Base-by-base conservation (phyloP, 92 coral and sea anemone species). In the Umimayanthus kanabou region DNA sequence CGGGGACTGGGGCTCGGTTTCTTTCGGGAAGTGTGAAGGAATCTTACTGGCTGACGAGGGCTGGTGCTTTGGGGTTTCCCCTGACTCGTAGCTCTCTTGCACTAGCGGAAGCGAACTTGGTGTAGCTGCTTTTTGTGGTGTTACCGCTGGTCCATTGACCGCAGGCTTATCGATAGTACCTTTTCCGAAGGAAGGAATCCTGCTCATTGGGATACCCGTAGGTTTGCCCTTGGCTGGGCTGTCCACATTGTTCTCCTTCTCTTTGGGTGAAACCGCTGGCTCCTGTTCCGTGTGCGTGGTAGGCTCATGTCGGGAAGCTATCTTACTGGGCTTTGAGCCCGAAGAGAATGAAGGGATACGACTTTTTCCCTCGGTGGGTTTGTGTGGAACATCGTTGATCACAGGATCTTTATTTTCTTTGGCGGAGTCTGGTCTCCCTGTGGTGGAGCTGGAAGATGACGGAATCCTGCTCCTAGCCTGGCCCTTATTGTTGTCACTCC, bases 361-460 rank as follows among this genome's bases (percentile, higher is more conserved):
- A 40, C 88, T 74, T 33, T 76, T 78, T 29, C 77, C 67, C 9
- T 89, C 67, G 15, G 75, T 33, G 10, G 90, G 84, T 81, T 90
- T 79, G 37, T 74, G 84, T 80, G 71, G 26, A 18, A 6, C 71
- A 80, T 83, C 78, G 55, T 47, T 45, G 69, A 42, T 42, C 61
- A 83, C 87, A 3, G 98, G 98, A 76, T 95, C 96, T 77, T 95
- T 90, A 84, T 95, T 95, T 90, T 95, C 98, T 74, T 95, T 95
- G 3, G 98, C 93, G 5, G 96, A 90, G 73, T 95, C 98, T 39
- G 94, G 92, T 55, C 89, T 90, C 49, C 90, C 87, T 43, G 84
- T 74, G 42, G 92, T 72, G 16, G 67, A 45, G 10, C 83, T 75
- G 25, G 91, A 42, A 37, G 93, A 83, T 57, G 88, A 77, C 25